Evolutionary conservation across 2,113 vertebrate genomes (phyloP), one percentile per base, ranked within the genome.

Genomic region (Oceanodroma tethys): DNA sequence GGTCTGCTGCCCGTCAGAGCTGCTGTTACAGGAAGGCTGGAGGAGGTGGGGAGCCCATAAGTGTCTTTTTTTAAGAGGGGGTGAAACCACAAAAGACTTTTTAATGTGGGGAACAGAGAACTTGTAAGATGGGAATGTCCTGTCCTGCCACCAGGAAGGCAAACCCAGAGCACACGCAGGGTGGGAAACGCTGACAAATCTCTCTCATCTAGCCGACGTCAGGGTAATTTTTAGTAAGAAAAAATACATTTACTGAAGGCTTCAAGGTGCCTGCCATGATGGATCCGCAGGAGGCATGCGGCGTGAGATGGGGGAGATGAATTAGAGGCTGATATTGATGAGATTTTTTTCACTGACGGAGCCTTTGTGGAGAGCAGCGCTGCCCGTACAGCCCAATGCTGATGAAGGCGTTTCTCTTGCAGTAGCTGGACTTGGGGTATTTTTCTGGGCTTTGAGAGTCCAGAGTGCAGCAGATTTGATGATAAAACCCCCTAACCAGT

Each of bases 261-360:
- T 94, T 84, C 56, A 32, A 21, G 42, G 19, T 15, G 71, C 45
- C 25, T 26, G 15, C 11, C 2, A 2, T 16, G 75, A 56, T 3
- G 26, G 63, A 70, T 34, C n/a, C 0, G 0, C 45, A 34, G 71
- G 22, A 81, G 63, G 50, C 45, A 11, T 2, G 1, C 0, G 0
- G 52, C 62, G 16, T 1, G 3, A 87, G 66, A 30, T 2, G 20
- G 34, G 36, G 59, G 58, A 91, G 53, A 23, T 25, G 20, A 86
- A 50, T 56, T 66, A 55, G 43, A 72, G 63, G 25, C 71, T 58
- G 62, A 16, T 36, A 30, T 10, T 53, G 70, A 52, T 43, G 60
- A 72, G 52, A 20, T 30, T 32, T 56, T 27, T 78, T 36, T 20
- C 26, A 8, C 27, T 29, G 58, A 63, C 19, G 53, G 47, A 82